Evolutionary conservation across 2,888 invertebrate species (phyloP).

Genomic region (Pandemis heparana): DNA sequence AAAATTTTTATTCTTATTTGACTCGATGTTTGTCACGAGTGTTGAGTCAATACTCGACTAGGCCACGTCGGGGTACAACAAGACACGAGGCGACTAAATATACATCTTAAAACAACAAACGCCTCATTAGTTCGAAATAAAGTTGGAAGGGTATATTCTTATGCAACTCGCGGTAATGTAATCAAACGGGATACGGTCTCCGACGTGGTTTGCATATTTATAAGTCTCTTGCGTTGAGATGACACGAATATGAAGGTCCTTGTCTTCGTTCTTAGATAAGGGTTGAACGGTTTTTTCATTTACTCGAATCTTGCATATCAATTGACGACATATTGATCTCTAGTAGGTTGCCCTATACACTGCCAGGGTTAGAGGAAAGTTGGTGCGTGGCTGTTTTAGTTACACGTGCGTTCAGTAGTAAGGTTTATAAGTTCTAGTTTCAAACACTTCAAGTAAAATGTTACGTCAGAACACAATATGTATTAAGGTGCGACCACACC

Average conservation of each 20-base stretch:
- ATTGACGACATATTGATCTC: constrained; percentile 10
- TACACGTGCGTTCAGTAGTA: too few relatives aligned
- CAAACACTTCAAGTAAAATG: too few relatives aligned
- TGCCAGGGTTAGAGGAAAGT: too few relatives aligned
- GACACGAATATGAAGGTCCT: constrained; percentile 30
- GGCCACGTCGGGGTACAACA: background rate
- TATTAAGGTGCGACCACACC: too few relatives aligned
- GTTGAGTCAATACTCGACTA: constrained; percentile 9
- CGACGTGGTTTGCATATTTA: constrained; percentile 42
- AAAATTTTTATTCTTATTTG: constrained; percentile 17
- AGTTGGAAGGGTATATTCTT: constrained; percentile 21
- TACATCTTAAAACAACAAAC: constrained; percentile 15
- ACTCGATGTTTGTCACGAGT: constrained; percentile 14
- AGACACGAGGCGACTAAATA: constrained; percentile 12
- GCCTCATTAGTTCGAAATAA: constrained; percentile 22
- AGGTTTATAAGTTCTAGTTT: too few relatives aligned
- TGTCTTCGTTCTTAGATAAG: constrained; percentile 25
- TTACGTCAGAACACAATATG: too few relatives aligned
- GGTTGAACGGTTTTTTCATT: constrained; percentile 28
- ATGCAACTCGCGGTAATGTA: constrained; percentile 35
- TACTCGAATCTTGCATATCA: constrained; percentile 26
- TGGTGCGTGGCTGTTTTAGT: too few relatives aligned
- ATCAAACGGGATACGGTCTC: constrained; percentile 38
- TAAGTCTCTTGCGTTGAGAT: constrained; percentile 27
- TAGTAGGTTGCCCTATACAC: too few relatives aligned